Base-by-base conservation (phyloP, 2,888 invertebrate species). In the Hedya salicella region DNA sequence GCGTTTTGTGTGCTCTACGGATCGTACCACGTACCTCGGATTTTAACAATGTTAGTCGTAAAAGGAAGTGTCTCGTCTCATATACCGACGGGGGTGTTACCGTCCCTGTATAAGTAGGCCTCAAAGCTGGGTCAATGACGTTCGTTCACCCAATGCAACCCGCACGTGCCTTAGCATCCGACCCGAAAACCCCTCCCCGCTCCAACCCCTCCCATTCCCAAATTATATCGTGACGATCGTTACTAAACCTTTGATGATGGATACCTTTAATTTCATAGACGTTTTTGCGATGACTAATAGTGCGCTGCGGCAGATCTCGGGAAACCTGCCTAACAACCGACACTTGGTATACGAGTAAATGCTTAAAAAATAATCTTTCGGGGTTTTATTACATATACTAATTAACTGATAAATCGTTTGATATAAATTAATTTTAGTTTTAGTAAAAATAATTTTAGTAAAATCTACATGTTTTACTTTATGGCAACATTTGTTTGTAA, bases 41-140 rank as follows among this genome's bases (percentile, higher is more conserved):
- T n/a, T n/a, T n/a, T n/a, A 25, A 25, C 25, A 25, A 25, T 1
- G 25, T 25, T n/a, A 25, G 25, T 6, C 25, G 6, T 25, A 25
- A 6, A 6, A 4, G 57, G 32, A 57, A 46, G 57, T 6, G 44
- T 32, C 44, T 44, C 32, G 44, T 16, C 13, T 25, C 30, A 30
- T 11, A 19, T 39, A 19, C 30, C 17, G 16, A 16, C 32, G 83
- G 88, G 88, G 90, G 88, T 88, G 87, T 88, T 90, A 88, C 87
- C 89, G 78, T 78, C 79, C 78, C 82, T 75, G 71, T 81, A 79
- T 82, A 88, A 84, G 86, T 89, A 87, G 88, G 85, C 76, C 86
- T 80, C 81, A 74, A 75, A 91, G 91, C 82, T 91, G 89, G 91
- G 91, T 91, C 91, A 91, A 91, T 91, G 91, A 88, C 91, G 91